Percentiles rank a stretch among this genome's conserved stretches.
Conservation (phyloP, 2,113 vertebrate genomes). For the Nibea coibor region DNA sequence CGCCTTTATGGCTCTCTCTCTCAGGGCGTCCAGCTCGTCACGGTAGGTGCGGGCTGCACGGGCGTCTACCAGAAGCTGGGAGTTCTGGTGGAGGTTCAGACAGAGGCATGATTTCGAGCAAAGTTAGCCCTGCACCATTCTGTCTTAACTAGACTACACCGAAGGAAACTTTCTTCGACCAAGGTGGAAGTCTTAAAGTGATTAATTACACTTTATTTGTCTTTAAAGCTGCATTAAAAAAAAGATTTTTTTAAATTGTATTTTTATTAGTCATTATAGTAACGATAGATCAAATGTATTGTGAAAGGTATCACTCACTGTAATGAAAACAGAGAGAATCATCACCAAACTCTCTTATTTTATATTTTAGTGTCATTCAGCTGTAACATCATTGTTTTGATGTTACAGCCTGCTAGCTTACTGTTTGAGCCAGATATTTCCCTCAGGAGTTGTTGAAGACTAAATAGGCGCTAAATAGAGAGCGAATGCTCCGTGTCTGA, state of each 20-base stretch:
- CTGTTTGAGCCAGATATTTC: background rate
- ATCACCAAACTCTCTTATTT: background rate
- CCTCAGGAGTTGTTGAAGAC: background rate
- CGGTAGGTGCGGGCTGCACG: conserved; percentile 94
- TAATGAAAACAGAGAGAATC: background rate
- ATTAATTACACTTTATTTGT: background rate
- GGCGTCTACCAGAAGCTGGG: conserved; percentile 92
- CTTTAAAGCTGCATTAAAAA: background rate
- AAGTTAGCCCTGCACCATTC: background rate
- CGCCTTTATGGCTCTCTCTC: conserved; percentile 93
- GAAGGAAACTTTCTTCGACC: background rate
- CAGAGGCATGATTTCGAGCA: background rate
- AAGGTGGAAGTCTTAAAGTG: background rate
- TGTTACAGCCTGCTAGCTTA: background rate
- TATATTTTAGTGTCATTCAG: background rate
- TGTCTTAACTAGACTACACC: background rate
- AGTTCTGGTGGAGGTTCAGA: conserved; percentile 85
- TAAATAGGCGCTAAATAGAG: background rate
- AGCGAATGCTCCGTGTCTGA: too few relatives aligned
- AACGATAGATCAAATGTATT: background rate
- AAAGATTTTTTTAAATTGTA: too few relatives aligned
- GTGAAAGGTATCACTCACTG: background rate
- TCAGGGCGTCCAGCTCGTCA: conserved; percentile 93
- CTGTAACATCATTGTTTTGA: background rate
- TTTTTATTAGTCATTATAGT: too few relatives aligned